A percentile compares a stretch with the other conserved stretches of the same genome.
phyloP scores from a whole-genome alignment of 2,797 vertebrate species.

The Myotis vivesi region DNA sequence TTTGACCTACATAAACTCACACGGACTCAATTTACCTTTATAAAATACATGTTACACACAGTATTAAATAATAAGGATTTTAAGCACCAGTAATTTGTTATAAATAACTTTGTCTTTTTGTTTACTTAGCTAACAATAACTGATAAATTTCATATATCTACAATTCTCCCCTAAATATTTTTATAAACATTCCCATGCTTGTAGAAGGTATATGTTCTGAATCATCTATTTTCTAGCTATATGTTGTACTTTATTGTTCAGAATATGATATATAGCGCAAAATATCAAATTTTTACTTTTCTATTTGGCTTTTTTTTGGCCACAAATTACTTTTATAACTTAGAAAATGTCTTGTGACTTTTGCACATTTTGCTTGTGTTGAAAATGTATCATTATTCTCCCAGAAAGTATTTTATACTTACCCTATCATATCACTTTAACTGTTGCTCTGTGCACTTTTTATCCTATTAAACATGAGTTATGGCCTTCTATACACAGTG shows the following conservation, averaged over 20 bases:
- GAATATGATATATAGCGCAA: slow-evolving; percentile 13
- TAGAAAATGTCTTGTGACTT: slow-evolving; percentile 46
- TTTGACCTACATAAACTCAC: neutral
- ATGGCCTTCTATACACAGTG: neutral
- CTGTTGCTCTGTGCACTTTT: neutral
- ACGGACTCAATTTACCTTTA: neutral
- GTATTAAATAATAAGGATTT: neutral
- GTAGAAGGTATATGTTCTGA: neutral
- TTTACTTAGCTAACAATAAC: slow-evolving; percentile 24
- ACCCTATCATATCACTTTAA: neutral
- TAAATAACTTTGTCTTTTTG: neutral
- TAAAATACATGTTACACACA: neutral
- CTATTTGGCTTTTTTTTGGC: slow-evolving; percentile 30
- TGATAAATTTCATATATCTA: neutral
- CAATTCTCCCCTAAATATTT: neutral
- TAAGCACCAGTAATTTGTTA: neutral
- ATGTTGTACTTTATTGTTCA: neutral
- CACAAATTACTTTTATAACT: slow-evolving; percentile 50
- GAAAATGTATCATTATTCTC: slow-evolving; percentile 55
- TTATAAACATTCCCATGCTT: neutral
- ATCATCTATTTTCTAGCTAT: neutral
- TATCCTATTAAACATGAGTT: slow-evolving; percentile 6
- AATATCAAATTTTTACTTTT: slow-evolving; percentile 13
- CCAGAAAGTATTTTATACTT: slow-evolving; percentile 13
- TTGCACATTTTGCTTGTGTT: slow-evolving; percentile 41